Evolutionary conservation across 2,888 invertebrate species (phyloP), one percentile per base, ranked within the genome.

Genomic region (Blastobasis lacticolella): DNA sequence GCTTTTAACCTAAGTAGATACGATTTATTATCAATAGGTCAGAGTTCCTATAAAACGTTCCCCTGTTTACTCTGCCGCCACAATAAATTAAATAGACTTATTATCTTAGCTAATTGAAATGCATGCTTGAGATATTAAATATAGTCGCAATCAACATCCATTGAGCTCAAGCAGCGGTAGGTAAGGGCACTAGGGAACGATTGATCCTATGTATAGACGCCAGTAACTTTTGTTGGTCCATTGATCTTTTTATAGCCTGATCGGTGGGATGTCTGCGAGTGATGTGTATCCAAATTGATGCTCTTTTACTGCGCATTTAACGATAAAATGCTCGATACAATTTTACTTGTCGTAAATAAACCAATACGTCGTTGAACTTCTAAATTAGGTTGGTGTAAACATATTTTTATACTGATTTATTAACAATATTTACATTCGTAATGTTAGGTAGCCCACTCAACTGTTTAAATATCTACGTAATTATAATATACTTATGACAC

Each of bases 131-230:
- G 52, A 61, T 61, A 67, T 57, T 50, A 48, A 54, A 48, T 38
- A 37, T 10, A 37, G 46, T 44, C 37, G 47, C 49, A 58, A 70
- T 74, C 67, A 68, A 73, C 75, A 66, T 64, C 63, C 54, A 69
- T 72, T 67, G 67, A 69, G 59, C 61, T 58, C 23, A 23, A 23
- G 23, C 23, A 23, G 23, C 23, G 23, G 23, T 23, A 23, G 23
- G 23, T 23, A 23, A 23, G 23, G 23, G 23, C 23, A 23, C 23
- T 23, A 58, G 51, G 51, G 57, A 59, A 53, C 55, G 69, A 71
- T 71, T 73, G 68, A 71, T 61, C 64, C 66, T 64, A 69, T 65
- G 58, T 68, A 71, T 69, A 71, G 67, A 64, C 58, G 58, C 58
- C 58, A 59, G 51, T 58, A 61, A 66, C 50, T 56, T 52, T 56